A percentile compares a stretch with the other conserved stretches of the same genome.
phyloP scores from a whole-genome alignment of 2,797 vertebrate species.

The Argya squamiceps region DNA sequence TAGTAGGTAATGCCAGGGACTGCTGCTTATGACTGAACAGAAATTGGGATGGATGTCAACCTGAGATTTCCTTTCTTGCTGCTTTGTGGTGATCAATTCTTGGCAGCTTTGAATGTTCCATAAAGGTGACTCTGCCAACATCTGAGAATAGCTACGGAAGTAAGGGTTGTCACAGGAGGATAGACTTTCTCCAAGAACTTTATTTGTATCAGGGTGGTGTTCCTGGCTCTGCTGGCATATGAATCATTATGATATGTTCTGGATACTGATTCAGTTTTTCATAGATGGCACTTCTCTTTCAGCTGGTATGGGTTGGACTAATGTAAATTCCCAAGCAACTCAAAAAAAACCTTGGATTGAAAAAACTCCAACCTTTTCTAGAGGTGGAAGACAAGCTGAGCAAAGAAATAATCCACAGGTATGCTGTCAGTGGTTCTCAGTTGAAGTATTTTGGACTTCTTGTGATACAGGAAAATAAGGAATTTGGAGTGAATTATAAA shows the following conservation, averaged over 20 bases:
- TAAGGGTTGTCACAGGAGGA: not conserved
- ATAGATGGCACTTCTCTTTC: constrained; percentile 7
- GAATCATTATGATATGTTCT: not conserved
- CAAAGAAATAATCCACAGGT: constrained; percentile 89
- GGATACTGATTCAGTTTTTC: not conserved
- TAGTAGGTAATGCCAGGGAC: not conserved
- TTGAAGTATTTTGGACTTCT: not conserved
- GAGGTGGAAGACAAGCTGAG: constrained; percentile 86
- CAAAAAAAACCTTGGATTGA: constrained; percentile 91
- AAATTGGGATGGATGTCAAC: not conserved
- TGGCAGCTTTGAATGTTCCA: not conserved
- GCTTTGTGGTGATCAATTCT: not conserved
- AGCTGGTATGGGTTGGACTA: constrained; percentile 86
- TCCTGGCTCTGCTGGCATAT: not conserved
- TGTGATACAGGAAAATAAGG: not conserved
- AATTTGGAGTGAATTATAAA: not conserved
- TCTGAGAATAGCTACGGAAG: not conserved
- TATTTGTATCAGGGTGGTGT: not conserved
- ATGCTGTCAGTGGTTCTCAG: not conserved
- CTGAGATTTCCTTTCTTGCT: not conserved
- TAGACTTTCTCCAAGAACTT: not conserved
- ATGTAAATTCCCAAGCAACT: constrained; percentile 86
- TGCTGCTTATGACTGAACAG: not conserved
- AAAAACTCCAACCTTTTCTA: constrained; percentile 82
- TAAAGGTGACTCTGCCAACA: not conserved